phyloP scores from a whole-genome alignment of 2,113 vertebrate genomes.

The Seriola dumerili region DNA sequence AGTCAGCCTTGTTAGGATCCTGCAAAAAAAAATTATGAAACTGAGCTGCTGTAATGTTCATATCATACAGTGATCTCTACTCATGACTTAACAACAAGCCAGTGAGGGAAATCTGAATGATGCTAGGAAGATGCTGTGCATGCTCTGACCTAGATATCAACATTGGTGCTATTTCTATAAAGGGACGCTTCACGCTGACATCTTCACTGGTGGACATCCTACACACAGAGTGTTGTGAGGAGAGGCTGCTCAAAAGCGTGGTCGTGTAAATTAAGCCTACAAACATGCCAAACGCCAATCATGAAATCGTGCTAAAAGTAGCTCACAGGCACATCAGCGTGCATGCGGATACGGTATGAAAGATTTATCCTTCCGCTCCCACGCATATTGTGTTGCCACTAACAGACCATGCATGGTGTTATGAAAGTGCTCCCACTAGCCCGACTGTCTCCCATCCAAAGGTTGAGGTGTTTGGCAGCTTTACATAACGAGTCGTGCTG shows the following conservation, averaged over 20 bases:
- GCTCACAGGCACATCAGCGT: background rate
- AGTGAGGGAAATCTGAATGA: background rate
- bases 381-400: background rate
- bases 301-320: background rate
- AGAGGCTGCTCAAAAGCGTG: background rate
- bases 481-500: conserved; percentile 74
- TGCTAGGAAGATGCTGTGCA: background rate
- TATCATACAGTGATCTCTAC: background rate
- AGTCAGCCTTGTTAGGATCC: conserved; percentile 22
- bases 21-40: background rate
- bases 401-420: conserved; percentile 39
- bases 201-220: background rate
- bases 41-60: background rate
- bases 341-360: background rate
- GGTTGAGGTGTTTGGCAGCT: conserved; percentile 66
- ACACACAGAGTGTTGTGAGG: background rate
- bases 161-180: background rate
- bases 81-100: background rate
- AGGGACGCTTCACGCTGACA: background rate
- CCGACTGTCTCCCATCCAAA: conserved; percentile 53
- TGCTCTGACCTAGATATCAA: conserved; percentile 20
- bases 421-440: conserved; percentile 52
- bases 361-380: background rate
- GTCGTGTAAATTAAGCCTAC: background rate
- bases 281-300: background rate